Evolutionary conservation across 2,797 vertebrate species (phyloP), one percentile per base, ranked within the genome.

Genomic region (Triplophysa yarkandensis): DNA sequence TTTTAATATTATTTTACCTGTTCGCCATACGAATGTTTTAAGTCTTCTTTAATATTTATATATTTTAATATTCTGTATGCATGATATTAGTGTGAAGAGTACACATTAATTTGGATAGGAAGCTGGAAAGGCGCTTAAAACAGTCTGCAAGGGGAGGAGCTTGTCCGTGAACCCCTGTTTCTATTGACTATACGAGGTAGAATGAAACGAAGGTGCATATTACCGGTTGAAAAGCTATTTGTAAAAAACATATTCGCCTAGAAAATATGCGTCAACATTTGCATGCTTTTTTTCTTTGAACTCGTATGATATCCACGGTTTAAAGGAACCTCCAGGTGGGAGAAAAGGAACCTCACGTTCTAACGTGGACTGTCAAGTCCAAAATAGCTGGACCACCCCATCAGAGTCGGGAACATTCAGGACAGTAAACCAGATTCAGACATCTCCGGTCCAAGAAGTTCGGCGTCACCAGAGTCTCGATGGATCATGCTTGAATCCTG

Each of bases 71-170:
- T 30, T 41, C 39, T 16, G 11, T 14, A 14, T 16, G 13, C 39
- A 41, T 41, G 11, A 4, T 16, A 41, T 16, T 41, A 16, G 1
- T 46, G 17, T n/a, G 9, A n/a, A 46, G 6, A 3, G n/a, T 8
- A n/a, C 1, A 23, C 23, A 10, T 8, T 10, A 10, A 41, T 63
- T 62, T 64, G 28, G 67, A 6, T 52, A 30, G 41, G 25, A 67
- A 76, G 50, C 48, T 28, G 44, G 57, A 50, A 9, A 66, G 58
- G 68, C 34, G 71, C 60, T 81, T 80, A 69, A 78, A 82, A 68
- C 68, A 77, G 52, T 58, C 19, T 36, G 67, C 67, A 83, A 43
- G 71, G 81, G 88, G 88, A 74, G 90, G 83, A 82, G 86, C 57
- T 77, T 82, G 81, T 39, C 58, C 78, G 14, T 82, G 77, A 88